These are phyloP conservation scores for Neoniphon sammara DNA, from an alignment of 2,797 vertebrate species.

Conservation along the genomic window DNA sequence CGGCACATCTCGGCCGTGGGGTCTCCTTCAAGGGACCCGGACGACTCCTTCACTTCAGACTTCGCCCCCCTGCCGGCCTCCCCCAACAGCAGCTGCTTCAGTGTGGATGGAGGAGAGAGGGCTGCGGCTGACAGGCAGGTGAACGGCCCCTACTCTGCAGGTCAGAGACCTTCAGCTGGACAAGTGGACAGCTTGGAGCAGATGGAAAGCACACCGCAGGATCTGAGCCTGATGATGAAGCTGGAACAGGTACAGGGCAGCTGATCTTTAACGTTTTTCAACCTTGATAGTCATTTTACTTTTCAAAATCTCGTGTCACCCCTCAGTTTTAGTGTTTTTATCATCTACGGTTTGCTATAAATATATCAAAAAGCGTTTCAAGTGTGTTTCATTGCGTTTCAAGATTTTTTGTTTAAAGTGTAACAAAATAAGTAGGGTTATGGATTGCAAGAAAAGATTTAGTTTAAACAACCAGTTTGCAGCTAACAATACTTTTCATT, in stretches of 20 bases:
- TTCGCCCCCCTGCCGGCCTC: constrained; percentile 79
- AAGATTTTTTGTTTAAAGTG: too few species aligned
- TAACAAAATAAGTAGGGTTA: too few species aligned
- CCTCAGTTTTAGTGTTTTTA: not conserved
- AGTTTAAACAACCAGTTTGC: too few species aligned
- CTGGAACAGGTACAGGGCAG: constrained; percentile 87
- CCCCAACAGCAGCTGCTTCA: constrained; percentile 81
- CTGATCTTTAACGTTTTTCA: not conserved
- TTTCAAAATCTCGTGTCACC: not conserved
- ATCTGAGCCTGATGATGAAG: constrained; percentile 83
- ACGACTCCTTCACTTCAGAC: constrained; percentile 79
- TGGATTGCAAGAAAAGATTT: too few species aligned
- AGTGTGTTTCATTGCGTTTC: too few species aligned
- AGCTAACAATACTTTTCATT: too few species aligned
- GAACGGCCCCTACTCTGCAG: not conserved
- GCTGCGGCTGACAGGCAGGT: constrained; percentile 17
- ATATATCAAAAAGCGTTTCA: too few species aligned
- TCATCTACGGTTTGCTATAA: too few species aligned
- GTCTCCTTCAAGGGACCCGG: constrained; percentile 45
- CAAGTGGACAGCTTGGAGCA: constrained; percentile 58
- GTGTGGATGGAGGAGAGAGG: constrained; percentile 51
- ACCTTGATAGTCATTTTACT: not conserved
- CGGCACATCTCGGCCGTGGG: constrained; percentile 56
- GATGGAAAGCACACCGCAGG: constrained; percentile 54
- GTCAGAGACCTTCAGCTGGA: constrained; percentile 16